phyloP scores from a whole-genome alignment of 2,888 invertebrate species.

The Tenthredo notha region DNA sequence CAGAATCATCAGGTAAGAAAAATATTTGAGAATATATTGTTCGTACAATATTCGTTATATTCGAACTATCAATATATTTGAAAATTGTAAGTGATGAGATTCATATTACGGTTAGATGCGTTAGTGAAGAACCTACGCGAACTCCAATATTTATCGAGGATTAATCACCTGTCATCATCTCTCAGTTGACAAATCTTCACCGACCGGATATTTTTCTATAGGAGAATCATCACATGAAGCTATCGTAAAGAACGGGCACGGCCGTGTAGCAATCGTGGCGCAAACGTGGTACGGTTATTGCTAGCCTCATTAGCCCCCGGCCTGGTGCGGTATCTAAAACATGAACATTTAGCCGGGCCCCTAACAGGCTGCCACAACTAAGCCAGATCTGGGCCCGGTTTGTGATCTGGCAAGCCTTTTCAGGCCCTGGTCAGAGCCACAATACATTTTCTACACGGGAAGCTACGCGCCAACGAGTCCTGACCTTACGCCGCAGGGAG shows the following conservation, averaged over 20 bases:
- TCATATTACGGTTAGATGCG: constrained; percentile 3
- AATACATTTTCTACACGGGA: constrained; percentile 43
- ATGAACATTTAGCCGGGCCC: constrained; percentile 30
- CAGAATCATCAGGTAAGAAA: constrained; percentile 8
- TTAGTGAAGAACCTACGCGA: constrained; percentile 4
- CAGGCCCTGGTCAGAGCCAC: neutral
- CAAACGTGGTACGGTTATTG: constrained; percentile 2
- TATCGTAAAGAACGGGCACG: neutral
- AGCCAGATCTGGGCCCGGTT: constrained; percentile 35
- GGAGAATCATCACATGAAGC: neutral
- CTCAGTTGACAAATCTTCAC: constrained; percentile 8
- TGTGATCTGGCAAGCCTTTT: constrained; percentile 16
- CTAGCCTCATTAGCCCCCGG: constrained; percentile 30
- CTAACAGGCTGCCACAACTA: constrained; percentile 25
- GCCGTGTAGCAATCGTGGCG: neutral
- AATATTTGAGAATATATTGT: constrained; percentile 16
- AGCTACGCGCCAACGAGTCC: constrained; percentile 16
- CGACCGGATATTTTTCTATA: constrained; percentile 22
- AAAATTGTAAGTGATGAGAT: constrained; percentile 10
- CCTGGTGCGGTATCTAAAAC: constrained; percentile 36
- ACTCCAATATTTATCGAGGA: neutral
- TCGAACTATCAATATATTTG: constrained; percentile 4
- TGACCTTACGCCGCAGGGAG: constrained; percentile 44
- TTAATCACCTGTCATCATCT: constrained; percentile 4
- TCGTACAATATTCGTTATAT: no score